Evolutionary conservation across 2,797 vertebrate genomes (phyloP).

Genomic region (Peromyscus nudipes): DNA sequence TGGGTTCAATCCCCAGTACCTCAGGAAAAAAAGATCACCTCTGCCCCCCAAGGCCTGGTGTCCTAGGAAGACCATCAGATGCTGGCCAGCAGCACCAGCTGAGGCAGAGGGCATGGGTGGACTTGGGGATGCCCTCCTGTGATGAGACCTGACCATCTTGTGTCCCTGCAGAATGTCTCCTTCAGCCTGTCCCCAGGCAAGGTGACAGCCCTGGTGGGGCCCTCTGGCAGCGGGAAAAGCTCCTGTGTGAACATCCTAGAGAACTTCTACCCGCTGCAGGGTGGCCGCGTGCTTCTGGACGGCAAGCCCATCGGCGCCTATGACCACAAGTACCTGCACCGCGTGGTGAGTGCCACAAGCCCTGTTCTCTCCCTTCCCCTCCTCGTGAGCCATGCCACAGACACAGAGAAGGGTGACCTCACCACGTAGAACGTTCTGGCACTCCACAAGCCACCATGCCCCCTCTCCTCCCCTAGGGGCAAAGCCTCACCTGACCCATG

Average conservation of each 20-base stretch:
- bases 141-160: neutral
- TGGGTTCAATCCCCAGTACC: neutral
- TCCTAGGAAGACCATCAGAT: neutral
- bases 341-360: slow-evolving; percentile 89
- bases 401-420: too few species aligned
- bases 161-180: slow-evolving; percentile 92
- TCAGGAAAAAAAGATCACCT: neutral
- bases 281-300: slow-evolving; percentile 95
- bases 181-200: slow-evolving; percentile 94
- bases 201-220: slow-evolving; percentile 96
- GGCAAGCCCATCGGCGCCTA: slow-evolving; percentile 92
- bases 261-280: slow-evolving; percentile 95
- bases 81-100: neutral
- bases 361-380: neutral
- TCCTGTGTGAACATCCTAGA: slow-evolving; percentile 97
- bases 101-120: too few species aligned
- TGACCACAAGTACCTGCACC: slow-evolving; percentile 95
- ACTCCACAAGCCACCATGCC: neutral
- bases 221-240: slow-evolving; percentile 97
- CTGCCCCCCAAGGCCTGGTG: too few species aligned
- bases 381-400: neutral
- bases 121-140: accelerated
- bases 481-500: neutral
- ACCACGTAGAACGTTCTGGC: neutral
- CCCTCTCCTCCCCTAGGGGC: neutral